Evolutionary conservation across 2,888 invertebrate genomes (phyloP).

Genomic region (Nephrocerus scutellatus): DNA sequence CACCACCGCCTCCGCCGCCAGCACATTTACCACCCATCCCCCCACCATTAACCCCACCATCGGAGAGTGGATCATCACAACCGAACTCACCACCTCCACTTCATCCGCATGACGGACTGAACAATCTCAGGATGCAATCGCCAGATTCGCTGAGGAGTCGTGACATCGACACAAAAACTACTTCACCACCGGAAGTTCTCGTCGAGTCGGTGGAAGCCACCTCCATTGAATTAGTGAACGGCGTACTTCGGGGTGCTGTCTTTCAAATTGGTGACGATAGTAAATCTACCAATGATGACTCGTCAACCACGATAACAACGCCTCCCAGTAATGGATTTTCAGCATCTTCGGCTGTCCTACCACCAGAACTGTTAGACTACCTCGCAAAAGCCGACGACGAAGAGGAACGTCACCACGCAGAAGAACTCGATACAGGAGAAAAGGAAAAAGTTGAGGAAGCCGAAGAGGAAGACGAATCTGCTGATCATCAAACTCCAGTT

Average conservation of each 20-base stretch:
- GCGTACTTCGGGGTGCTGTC: conserved; percentile 19
- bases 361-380: conserved; percentile 36
- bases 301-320: conserved; percentile 43
- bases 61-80: conserved; percentile 40
- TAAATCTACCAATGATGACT: conserved; percentile 38
- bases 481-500: too few species aligned
- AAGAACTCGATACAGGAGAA: conserved; percentile 16
- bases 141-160: conserved; percentile 14
- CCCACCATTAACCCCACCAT: conserved; percentile 37
- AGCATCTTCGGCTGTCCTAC: conserved; percentile 39
- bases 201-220: conserved; percentile 25
- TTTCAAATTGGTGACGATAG: conserved; percentile 29
- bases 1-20: conserved; percentile 34
- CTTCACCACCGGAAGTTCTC: conserved; percentile 18
- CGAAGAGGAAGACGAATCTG: conserved; percentile 17
- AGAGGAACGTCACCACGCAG: conserved; percentile 11
- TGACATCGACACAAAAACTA: not conserved
- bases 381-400: conserved; percentile 33
- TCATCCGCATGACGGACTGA: conserved; percentile 12
- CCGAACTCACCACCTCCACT: conserved; percentile 35
- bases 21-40: conserved; percentile 27
- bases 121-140: conserved; percentile 19
- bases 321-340: conserved; percentile 45
- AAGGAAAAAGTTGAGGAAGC: conserved; percentile 16
- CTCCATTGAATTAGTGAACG: conserved; percentile 20